Evolutionary conservation across 2,113 vertebrate genomes (phyloP), one percentile per base, ranked within the genome.

Genomic region (Sylvia atricapilla): DNA sequence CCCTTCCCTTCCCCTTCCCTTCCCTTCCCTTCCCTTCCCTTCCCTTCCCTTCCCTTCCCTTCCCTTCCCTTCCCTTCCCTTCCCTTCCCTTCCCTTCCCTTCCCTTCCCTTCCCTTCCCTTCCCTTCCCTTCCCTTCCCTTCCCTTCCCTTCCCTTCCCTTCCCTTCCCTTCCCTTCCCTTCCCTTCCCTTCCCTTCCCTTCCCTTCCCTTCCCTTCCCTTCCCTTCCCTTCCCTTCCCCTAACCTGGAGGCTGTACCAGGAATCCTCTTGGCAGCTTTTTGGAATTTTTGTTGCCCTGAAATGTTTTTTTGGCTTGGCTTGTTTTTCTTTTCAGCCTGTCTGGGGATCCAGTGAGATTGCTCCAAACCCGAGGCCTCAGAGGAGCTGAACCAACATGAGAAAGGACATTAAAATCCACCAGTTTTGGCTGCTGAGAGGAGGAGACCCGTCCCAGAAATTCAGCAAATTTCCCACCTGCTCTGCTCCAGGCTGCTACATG

Each of bases 271-370:
- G 23, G 46, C 1, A 0, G 35, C 13, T 62, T 50, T 62, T 50
- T 12, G 12, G 2, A 4, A 4, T 28, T 24, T n/a, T 62, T 50
- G 9, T 41, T 50, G 22, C 58, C 7, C 49, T 50, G 22, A 19
- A 25, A 23, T 49, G 22, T 4, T 49, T 24, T 44, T 62, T 27
- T 77, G 17, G 35, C 28, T 77, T 49, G n/a, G 5, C 4, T 62
- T 50, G 13, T 50, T 62, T 62, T 33, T 20, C 44, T 77, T 50
- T 33, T 23, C 6, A 5, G 28, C 35, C 21, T 7, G 1, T 20
- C 12, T 2, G 1, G 39, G 50, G 68, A 41, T 11, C 4, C 0
- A 1, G 20, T 1, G 1, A 12, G 16, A 18, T 10, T 0, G 0
- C 23, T 12, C 31, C 7, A 4, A 60, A 31, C 25, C 16, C 0